Percentiles rank a stretch among this genome's conserved stretches.
phyloP scores from a whole-genome alignment of 1,140 invertebrate genomes.

The Batillaria attramentaria region DNA sequence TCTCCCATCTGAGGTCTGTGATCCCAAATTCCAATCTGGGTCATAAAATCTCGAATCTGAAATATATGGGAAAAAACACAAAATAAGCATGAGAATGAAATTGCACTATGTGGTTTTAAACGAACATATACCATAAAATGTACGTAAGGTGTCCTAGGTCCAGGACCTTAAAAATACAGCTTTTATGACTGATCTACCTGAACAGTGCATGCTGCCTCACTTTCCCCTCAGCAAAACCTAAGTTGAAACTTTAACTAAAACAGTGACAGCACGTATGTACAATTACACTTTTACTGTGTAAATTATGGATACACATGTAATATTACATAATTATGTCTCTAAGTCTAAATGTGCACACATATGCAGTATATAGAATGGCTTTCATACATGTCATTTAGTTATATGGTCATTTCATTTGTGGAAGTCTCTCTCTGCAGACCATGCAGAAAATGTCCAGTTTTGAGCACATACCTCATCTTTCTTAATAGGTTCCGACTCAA shows the following conservation, averaged over 20 bases:
- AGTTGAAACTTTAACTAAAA: background rate
- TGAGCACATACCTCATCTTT: conserved; percentile 53
- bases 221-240: background rate
- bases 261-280: too few species aligned
- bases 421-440: background rate
- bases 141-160: background rate
- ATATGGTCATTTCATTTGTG: background rate
- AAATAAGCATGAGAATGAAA: conserved; percentile 1
- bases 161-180: background rate
- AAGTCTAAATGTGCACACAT: background rate
- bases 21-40: conserved; percentile 57
- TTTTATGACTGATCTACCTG: background rate
- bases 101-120: background rate
- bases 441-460: background rate
- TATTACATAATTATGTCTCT: too few species aligned
- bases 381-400: background rate
- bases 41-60: conserved; percentile 59
- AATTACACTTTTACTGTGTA: too few species aligned
- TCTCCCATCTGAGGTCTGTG: conserved; percentile 44
- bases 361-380: background rate
- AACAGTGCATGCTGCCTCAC: background rate
- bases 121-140: background rate
- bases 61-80: conserved; percentile 48
- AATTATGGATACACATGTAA: too few species aligned
- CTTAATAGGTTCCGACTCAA: conserved; percentile 54